A percentile compares a stretch with the other conserved stretches of the same genome.
Evolutionary conservation across 2,113 vertebrate genomes (phyloP).

Genomic region (Proterorhinus semilunaris): DNA sequence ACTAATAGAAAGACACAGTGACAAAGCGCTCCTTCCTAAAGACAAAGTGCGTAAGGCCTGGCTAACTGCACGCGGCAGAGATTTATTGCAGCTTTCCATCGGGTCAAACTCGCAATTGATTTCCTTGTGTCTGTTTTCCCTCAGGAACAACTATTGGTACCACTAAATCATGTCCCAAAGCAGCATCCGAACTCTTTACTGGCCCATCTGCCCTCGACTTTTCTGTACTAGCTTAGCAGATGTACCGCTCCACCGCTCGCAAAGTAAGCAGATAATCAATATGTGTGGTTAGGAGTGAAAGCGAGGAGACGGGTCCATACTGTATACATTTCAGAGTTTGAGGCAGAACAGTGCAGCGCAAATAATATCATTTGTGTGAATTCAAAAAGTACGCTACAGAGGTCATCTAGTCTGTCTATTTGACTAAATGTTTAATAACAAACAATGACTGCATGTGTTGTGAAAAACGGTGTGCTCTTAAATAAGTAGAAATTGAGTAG

Average conservation of each 20-base stretch:
- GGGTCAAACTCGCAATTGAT: constrained; percentile 10
- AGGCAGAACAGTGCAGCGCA: no score
- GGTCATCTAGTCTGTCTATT: no score
- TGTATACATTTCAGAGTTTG: no score
- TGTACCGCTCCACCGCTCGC: background rate
- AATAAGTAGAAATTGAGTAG: no score
- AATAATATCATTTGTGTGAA: no score
- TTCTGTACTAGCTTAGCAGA: background rate
- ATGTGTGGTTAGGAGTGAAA: background rate
- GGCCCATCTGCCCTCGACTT: background rate
- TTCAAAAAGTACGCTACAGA: no score
- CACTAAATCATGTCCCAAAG: constrained; percentile 10
- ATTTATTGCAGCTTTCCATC: constrained; percentile 23
- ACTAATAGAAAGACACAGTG: background rate
- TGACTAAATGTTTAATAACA: no score
- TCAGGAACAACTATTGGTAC: constrained; percentile 1
- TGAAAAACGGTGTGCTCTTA: no score
- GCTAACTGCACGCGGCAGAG: constrained; percentile 2
- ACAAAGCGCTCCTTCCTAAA: background rate
- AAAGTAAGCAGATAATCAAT: background rate
- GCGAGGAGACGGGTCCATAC: background rate
- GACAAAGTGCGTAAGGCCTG: background rate
- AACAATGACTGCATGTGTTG: no score
- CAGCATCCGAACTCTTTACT: background rate
- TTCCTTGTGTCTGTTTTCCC: constrained; percentile 14